A percentile compares a stretch with the other conserved stretches of the same genome.
Evolutionary conservation across 2,797 vertebrate species (phyloP).

Genomic region (Sternotherus odoratus): DNA sequence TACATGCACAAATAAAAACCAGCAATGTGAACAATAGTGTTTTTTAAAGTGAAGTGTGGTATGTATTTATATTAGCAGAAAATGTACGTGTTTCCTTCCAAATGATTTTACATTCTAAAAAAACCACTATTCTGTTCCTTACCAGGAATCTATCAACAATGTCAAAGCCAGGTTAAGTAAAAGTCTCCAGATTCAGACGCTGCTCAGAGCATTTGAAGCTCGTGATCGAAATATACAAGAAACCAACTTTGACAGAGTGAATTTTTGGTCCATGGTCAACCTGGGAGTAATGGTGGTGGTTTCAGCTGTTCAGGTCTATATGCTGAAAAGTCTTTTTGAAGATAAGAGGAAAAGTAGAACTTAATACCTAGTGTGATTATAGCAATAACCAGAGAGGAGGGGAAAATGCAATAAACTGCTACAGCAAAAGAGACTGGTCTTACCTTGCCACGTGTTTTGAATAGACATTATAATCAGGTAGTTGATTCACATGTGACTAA

Average conservation of each 20-base stretch:
- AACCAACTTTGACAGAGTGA: constrained; percentile 95
- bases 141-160: constrained; percentile 94
- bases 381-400: background rate
- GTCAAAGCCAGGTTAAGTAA: constrained; percentile 94
- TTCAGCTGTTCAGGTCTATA: constrained; percentile 92
- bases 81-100: rapidly evolving
- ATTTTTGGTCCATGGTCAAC: constrained; percentile 94
- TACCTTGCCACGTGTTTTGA: constrained; percentile 54
- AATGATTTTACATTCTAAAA: constrained; percentile 40
- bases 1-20: background rate
- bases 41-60: background rate
- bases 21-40: background rate
- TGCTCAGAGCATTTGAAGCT: constrained; percentile 95
- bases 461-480: constrained; percentile 31
- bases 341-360: constrained; percentile 94
- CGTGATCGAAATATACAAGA: constrained; percentile 97
- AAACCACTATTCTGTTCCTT: constrained; percentile 56
- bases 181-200: constrained; percentile 93
- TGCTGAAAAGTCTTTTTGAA: constrained; percentile 94
- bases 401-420: constrained; percentile 53
- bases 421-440: constrained; percentile 1
- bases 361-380: constrained; percentile 73
- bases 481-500: constrained; percentile 23
- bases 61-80: background rate
- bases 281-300: constrained; percentile 90